These are phyloP conservation scores for Thalassarche chlororhynchos DNA, from an alignment of 2,113 vertebrate species.

Conservation along the genomic window DNA sequence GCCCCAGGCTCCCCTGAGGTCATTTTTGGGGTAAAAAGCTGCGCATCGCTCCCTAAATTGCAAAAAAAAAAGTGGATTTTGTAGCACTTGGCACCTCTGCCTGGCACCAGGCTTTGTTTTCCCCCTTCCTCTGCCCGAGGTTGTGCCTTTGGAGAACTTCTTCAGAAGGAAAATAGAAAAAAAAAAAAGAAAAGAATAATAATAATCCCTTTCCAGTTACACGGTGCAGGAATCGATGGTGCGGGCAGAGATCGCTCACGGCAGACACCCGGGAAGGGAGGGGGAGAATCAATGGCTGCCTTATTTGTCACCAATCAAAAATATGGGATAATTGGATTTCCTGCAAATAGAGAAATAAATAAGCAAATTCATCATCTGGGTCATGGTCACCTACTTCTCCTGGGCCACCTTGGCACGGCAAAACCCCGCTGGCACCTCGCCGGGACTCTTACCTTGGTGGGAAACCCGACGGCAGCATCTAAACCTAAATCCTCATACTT, in stretches of 20 bases:
- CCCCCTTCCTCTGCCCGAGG: background rate
- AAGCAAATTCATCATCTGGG: background rate
- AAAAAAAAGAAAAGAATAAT: too few relatives aligned
- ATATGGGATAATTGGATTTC: constrained; percentile 24
- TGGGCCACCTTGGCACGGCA: background rate
- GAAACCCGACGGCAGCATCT: rapidly evolving
- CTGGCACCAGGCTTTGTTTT: background rate
- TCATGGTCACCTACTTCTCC: background rate
- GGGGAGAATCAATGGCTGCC: background rate
- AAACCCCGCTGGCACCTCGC: rapidly evolving
- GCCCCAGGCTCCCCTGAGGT: background rate
- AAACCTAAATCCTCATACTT: rapidly evolving
- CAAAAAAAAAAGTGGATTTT: background rate
- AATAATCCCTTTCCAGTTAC: background rate
- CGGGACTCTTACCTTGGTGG: background rate
- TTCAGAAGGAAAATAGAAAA: background rate
- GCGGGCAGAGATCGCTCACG: background rate
- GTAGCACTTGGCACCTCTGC: background rate
- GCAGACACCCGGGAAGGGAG: background rate
- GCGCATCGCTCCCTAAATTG: rapidly evolving
- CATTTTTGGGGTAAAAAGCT: background rate
- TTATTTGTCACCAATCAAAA: constrained; percentile 3
- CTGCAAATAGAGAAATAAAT: background rate
- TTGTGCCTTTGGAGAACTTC: background rate
- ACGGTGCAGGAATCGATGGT: background rate